phyloP scores from a whole-genome alignment of 2,888 invertebrate genomes.

The Hyalella azteca region DNA sequence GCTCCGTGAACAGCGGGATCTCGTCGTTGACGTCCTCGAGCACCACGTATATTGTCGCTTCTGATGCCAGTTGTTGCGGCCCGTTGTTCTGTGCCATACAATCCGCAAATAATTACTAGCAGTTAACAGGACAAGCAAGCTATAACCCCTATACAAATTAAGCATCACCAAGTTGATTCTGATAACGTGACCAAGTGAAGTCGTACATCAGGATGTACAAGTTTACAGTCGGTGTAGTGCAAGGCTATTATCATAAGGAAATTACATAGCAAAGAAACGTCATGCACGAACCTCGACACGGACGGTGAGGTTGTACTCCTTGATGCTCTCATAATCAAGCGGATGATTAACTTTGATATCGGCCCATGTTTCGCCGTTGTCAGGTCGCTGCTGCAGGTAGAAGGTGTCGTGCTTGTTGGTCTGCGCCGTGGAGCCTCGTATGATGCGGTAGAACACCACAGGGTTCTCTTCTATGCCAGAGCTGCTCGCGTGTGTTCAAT shows the following conservation, averaged over 20 bases:
- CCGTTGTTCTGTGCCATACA: constrained; percentile 79
- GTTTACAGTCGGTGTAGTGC: too few species aligned
- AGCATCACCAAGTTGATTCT: too few species aligned
- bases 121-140: too few species aligned
- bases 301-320: constrained; percentile 93
- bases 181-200: neutral
- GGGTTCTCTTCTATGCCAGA: constrained; percentile 96
- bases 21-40: constrained; percentile 97
- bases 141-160: too few species aligned
- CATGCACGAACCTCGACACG: constrained; percentile 97
- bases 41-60: constrained; percentile 91
- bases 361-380: constrained; percentile 92
- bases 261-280: neutral
- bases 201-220: neutral
- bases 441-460: constrained; percentile 91
- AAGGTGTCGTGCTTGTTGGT: constrained; percentile 95
- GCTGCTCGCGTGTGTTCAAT: too few species aligned
- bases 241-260: neutral
- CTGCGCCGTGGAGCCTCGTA: constrained; percentile 94
- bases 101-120: constrained; percentile 38
- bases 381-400: constrained; percentile 91
- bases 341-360: constrained; percentile 96
- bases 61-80: constrained; percentile 91
- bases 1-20: constrained; percentile 91
- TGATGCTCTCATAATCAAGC: constrained; percentile 91